Evolutionary conservation across 1,140 invertebrate species (phyloP), one percentile per base, ranked within the genome.

Genomic region (Eciton burchellii): DNA sequence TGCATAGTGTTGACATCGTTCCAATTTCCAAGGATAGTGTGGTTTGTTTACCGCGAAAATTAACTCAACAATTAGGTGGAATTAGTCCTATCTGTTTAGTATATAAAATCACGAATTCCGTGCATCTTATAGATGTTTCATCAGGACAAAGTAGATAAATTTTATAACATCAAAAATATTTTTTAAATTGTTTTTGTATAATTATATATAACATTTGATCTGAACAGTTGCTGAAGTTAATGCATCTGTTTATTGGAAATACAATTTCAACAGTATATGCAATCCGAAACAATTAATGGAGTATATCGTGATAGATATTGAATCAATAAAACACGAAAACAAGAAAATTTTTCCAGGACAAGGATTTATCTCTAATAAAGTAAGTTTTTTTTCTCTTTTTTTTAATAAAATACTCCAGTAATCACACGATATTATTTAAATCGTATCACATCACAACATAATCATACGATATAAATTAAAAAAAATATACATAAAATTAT

Each of bases 1-100:
- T 3, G 29, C 96, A 92, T 89, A 97, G 97, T 85, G 96, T 99
- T 73, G 99, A 99, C 93, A 98, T 99, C 91, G 98, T 99, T 0
- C 99, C 99, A 0, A 93, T 99, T 21, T 99, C 99, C 41, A 99
- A 99, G 92, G 98, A 99, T 92, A 99, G 99, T 92, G 94, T 99
- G 63, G 97, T 99, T 19, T 99, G 99, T 93, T 94, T 99, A 12
- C 96, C 98, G 4, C 96, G 97, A 91, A 97, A 97, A 91, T 91
- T 99, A 74, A 97, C 98, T 8, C 97, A 98, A 89, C 96, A 97
- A 83, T 93, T 99, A 6, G 99, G 98, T n/a, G 98, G 98, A 81
- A 98, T 99, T 90, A 97, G 96, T 57, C 97, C 98, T 14, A 94
- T 99, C 60, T 99, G 98, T 93, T 94, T 99, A 35, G 97, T 99